Evolutionary conservation across 2,888 invertebrate genomes (phyloP).

Genomic region (Trimorus sp.): DNA sequence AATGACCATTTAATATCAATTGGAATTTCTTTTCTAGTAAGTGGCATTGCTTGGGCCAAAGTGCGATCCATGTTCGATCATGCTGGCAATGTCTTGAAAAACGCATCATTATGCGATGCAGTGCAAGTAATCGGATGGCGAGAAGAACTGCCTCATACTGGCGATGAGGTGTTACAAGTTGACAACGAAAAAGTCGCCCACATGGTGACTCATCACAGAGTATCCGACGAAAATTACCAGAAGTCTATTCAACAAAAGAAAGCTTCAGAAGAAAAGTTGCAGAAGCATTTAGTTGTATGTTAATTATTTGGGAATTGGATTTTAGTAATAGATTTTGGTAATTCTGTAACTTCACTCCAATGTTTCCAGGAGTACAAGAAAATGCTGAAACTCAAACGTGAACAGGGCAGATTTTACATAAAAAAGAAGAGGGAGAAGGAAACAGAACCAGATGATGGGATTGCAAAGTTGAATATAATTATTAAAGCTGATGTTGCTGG

Average conservation of each 20-base stretch:
- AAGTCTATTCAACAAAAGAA: slow-evolving; percentile 84
- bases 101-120: slow-evolving; percentile 91
- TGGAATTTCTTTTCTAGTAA: slow-evolving; percentile 84
- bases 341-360: not conserved
- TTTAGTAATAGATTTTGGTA: not conserved
- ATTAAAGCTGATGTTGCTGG: slow-evolving; percentile 97
- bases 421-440: slow-evolving; percentile 85
- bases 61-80: slow-evolving; percentile 91
- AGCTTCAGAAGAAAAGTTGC: slow-evolving; percentile 86
- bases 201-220: slow-evolving; percentile 86
- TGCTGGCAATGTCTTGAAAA: slow-evolving; percentile 85
- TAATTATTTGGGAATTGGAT: not conserved
- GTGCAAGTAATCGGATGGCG: slow-evolving; percentile 96
- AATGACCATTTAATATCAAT: too few species aligned
- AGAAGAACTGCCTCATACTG: slow-evolving; percentile 90
- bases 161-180: slow-evolving; percentile 93
- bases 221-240: slow-evolving; percentile 84
- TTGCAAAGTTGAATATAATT: slow-evolving; percentile 84
- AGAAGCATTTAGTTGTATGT: slow-evolving; percentile 84
- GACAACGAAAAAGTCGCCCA: slow-evolving; percentile 88
- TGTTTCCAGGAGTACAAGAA: slow-evolving; percentile 84
- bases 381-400: slow-evolving; percentile 84
- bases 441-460: slow-evolving; percentile 82
- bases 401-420: slow-evolving; percentile 84
- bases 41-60: slow-evolving; percentile 93